Evolutionary conservation across 2,113 vertebrate genomes (phyloP).

Genomic region (Nipponia nippon): DNA sequence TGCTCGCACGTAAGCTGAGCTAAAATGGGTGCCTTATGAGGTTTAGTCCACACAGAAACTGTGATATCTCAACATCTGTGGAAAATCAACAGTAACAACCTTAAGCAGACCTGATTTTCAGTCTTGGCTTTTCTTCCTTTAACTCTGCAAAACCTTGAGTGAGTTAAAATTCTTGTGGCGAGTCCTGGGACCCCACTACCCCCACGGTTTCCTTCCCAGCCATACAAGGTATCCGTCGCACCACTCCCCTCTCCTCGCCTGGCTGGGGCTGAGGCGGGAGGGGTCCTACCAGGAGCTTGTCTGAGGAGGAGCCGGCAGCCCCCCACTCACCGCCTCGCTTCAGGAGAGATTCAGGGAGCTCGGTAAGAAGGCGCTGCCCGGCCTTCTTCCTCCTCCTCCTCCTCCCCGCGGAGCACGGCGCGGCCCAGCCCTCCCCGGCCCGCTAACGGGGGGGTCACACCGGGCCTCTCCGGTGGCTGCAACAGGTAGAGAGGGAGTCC

Average conservation of each 20-base stretch:
- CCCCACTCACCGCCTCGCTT: neutral
- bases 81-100: neutral
- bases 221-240: fast-evolving
- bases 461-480: neutral
- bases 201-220: fast-evolving
- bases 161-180: no score
- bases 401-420: neutral
- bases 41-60: neutral
- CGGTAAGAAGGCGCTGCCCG: neutral
- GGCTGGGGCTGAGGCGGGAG: neutral
- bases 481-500: neutral
- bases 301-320: neutral
- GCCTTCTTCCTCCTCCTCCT: neutral
- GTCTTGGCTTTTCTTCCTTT: neutral
- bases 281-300: neutral
- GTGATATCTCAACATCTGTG: neutral
- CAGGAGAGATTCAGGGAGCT: no score
- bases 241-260: fast-evolving
- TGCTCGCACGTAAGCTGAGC: fast-evolving
- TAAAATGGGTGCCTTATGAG: neutral
- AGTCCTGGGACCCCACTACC: fast-evolving
- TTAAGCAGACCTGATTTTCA: neutral
- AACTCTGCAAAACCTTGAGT: fast-evolving
- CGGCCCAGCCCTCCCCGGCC: neutral
- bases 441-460: neutral